phyloP scores from a whole-genome alignment of 2,113 vertebrate genomes.

The Pterophyllum scalare region DNA sequence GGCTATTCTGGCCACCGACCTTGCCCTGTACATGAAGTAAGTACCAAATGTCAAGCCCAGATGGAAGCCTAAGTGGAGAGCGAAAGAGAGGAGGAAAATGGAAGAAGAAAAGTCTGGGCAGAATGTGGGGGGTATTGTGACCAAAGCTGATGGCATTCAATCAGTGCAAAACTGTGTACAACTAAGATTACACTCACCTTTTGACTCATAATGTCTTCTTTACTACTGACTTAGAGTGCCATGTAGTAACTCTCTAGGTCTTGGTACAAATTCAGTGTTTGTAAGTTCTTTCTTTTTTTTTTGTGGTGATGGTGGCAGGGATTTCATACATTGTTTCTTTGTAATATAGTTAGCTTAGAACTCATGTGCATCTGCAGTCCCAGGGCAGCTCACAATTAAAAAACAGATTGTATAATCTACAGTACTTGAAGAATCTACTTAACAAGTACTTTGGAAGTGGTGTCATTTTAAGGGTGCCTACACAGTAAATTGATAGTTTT shows the following conservation, averaged over 20 bases:
- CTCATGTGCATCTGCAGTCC: neutral
- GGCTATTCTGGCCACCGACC: constrained; percentile 95
- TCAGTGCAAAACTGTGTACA: neutral
- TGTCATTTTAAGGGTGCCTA: neutral
- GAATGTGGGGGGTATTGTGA: neutral
- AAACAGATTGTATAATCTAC: neutral
- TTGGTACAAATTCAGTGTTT: neutral
- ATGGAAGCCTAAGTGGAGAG: constrained; percentile 21
- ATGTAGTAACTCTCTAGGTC: neutral
- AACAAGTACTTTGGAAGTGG: neutral
- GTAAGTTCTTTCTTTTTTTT: neutral
- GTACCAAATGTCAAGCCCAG: constrained; percentile 73
- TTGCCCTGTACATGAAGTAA: constrained; percentile 96
- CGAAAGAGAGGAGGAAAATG: neutral
- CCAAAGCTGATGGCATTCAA: neutral
- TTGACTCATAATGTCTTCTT: neutral
- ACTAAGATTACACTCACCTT: neutral
- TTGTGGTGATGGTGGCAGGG: neutral
- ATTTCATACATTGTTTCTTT: neutral
- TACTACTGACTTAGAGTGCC: accelerated
- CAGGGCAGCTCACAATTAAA: neutral
- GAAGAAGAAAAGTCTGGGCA: neutral
- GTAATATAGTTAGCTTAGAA: neutral
- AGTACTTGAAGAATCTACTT: neutral
- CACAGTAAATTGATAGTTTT: neutral